Base-by-base conservation (phyloP, 2,797 vertebrate species). In the Liasis olivaceus region DNA sequence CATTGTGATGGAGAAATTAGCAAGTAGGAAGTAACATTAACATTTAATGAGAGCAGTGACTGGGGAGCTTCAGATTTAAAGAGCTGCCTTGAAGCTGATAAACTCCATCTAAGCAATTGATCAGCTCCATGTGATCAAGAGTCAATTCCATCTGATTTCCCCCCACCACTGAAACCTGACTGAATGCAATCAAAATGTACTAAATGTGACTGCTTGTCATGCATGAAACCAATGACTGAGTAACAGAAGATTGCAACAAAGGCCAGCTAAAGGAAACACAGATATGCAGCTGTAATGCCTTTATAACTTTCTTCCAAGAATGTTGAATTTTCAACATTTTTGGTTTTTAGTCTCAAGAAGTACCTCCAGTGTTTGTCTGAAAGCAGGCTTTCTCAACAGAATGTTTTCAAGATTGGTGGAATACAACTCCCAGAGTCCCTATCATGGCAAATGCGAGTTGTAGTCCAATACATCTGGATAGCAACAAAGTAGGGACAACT, bases 361-460 rank as follows among this genome's bases (percentile, higher is more conserved):
- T 85, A 94, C 60, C 47, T 13, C 13, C 2, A 51, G 93, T 42
- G 92, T 91, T 94, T 95, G 95, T 54, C 63, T 95, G 89, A 92
- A 91, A 95, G 47, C 36, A 81, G 24, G 72, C 22, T 47, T 47
- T 81, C 72, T 81, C 72, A 81, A 47, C 3, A 81, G 20, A 81
- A 42, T 81, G 22, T 81, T 47, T 81, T 81, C 72, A 24, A 47
- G 72, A 42, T 81, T 81, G 36, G 8, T 11, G 8, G 51, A 81
- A 81, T 24, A 11, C 51, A 54, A 8, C 51, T 54, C 51, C 51
- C 72, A 77, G 36, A 77, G 8, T 42, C n/a, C 31, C 36, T 72
- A 36, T 17, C 31, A 13, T 81, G 9, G 72, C 36, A 47, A 81
- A 81, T 24, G 22, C 12, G 42, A 81, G 72, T 81, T 81, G 72